These are phyloP conservation scores for Drosophila lacertosa DNA, from an alignment of 1,140 invertebrate species.

Conservation along the genomic window DNA sequence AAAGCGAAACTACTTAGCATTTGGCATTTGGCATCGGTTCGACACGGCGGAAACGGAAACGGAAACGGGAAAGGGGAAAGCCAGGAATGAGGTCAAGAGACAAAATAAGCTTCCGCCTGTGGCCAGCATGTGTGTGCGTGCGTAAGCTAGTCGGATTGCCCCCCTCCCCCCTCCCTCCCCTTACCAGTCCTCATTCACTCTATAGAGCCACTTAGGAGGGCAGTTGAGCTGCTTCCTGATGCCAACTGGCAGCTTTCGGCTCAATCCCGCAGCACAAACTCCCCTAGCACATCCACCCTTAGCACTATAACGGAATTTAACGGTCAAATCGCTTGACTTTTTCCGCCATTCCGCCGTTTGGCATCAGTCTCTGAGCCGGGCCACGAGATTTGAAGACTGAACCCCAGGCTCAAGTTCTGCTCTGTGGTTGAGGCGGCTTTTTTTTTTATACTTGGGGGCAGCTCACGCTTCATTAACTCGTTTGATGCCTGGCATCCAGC, in stretches of 20 bases:
- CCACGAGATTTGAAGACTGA: neutral
- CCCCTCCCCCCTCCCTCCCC: neutral
- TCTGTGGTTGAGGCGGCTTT: conserved; percentile 8
- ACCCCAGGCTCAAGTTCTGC: conserved; percentile 15
- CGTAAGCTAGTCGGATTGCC: neutral
- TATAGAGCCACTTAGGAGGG: conserved; percentile 26
- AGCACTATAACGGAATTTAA: conserved; percentile 51
- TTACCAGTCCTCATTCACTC: no score
- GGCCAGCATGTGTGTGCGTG: conserved; percentile 19
- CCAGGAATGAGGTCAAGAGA: conserved; percentile 54
- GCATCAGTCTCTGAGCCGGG: conserved; percentile 40
- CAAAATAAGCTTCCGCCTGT: conserved; percentile 72
- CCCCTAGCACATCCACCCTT: no score
- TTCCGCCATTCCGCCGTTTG: conserved; percentile 35
- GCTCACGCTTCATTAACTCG: conserved; percentile 72
- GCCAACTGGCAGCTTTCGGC: neutral
- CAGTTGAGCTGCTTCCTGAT: conserved; percentile 6
- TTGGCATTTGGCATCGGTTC: conserved; percentile 47
- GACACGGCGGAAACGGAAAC: conserved; percentile 34
- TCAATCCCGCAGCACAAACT: conserved; percentile 13
- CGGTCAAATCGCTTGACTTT: conserved; percentile 79
- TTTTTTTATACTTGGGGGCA: neutral
- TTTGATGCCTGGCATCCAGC: conserved; percentile 52
- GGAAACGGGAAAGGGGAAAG: conserved; percentile 49
- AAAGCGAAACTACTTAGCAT: conserved; percentile 81